These are phyloP conservation scores for Timandra comae DNA, from an alignment of 2,888 invertebrate species.

Conservation along the genomic window DNA sequence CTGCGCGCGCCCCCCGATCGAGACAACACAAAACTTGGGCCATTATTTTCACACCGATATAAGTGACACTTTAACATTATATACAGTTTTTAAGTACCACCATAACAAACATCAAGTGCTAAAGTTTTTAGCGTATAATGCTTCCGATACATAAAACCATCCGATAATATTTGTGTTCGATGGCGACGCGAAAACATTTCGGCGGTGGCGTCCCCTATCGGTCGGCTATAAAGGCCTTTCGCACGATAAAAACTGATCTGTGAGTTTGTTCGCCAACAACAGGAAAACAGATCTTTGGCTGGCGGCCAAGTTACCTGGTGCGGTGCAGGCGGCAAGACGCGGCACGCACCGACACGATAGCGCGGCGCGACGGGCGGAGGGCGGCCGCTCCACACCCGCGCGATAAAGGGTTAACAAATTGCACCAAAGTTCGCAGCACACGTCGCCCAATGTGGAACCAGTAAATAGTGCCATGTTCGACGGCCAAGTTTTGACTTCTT, in stretches of 20 bases:
- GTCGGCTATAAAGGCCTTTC: constrained; percentile 74
- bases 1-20: constrained; percentile 14
- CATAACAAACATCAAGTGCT: constrained; percentile 48
- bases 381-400: constrained; percentile 33
- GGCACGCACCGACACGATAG: constrained; percentile 32
- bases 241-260: constrained; percentile 77
- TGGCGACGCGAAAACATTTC: constrained; percentile 67
- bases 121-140: constrained; percentile 71
- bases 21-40: constrained; percentile 23
- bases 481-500: constrained; percentile 68
- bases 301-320: constrained; percentile 66
- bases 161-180: constrained; percentile 69
- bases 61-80: constrained; percentile 34
- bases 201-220: constrained; percentile 58
- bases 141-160: constrained; percentile 74
- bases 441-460: constrained; percentile 63
- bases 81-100: constrained; percentile 46
- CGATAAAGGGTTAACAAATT: constrained; percentile 72
- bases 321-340: constrained; percentile 32
- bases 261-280: constrained; percentile 70
- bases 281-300: constrained; percentile 75
- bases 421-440: constrained; percentile 64
- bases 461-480: constrained; percentile 67
- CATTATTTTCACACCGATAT: constrained; percentile 24
- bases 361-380: constrained; percentile 24